Evolutionary conservation across 2,888 invertebrate species (phyloP).

Genomic region (Choristoneura rosaceana): DNA sequence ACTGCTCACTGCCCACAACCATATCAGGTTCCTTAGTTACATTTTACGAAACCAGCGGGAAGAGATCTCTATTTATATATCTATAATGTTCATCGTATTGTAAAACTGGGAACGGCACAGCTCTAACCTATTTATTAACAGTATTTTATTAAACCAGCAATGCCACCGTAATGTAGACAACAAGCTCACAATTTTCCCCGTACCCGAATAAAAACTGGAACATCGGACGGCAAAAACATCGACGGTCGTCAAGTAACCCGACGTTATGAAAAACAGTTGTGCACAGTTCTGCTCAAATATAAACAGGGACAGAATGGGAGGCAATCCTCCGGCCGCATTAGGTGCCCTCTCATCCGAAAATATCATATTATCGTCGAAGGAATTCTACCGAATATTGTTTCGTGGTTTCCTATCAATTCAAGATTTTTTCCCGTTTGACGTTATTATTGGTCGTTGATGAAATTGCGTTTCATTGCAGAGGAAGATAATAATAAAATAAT

Average conservation of each 20-base stretch:
- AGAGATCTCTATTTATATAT: too few species aligned
- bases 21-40: too few species aligned
- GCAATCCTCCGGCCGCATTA: constrained; percentile 56
- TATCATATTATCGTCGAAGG: constrained; percentile 67
- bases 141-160: background rate
- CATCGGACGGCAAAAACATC: constrained; percentile 18
- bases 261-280: constrained; percentile 38
- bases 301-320: constrained; percentile 52
- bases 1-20: too few species aligned
- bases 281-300: constrained; percentile 53
- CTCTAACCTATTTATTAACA: background rate
- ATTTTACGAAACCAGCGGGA: too few species aligned
- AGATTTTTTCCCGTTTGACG: constrained; percentile 38
- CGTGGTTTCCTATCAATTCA: constrained; percentile 68
- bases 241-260: constrained; percentile 15
- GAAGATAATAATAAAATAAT: constrained; percentile 18
- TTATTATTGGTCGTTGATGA: constrained; percentile 27
- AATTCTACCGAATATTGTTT: constrained; percentile 65
- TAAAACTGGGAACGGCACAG: too few species aligned
- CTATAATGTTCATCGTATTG: too few species aligned
- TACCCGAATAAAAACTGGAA: background rate
- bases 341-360: constrained; percentile 66
- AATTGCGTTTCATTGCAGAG: constrained; percentile 16
- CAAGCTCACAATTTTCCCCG: background rate
- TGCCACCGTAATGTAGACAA: background rate